A percentile compares a stretch with the other conserved stretches of the same genome.
These are phyloP conservation scores for Australoheros scitulus DNA, from an alignment of 2,113 vertebrate species.

Conservation along the genomic window DNA sequence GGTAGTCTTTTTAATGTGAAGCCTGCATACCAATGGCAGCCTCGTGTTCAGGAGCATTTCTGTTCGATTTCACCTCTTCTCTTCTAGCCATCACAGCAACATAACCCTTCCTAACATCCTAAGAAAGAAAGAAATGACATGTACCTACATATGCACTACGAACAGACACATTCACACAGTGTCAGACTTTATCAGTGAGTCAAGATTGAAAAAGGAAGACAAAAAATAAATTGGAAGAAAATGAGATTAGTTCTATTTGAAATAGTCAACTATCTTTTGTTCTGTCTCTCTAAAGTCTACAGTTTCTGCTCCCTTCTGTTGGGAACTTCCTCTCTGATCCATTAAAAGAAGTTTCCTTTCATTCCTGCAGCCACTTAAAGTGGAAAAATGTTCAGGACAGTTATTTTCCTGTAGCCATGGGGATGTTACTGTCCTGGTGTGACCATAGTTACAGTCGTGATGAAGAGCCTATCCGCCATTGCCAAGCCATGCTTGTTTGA, in stretches of 20 bases:
- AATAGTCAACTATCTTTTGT: background rate
- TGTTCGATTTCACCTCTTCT: background rate
- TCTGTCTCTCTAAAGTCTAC: background rate
- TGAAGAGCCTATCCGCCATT: background rate
- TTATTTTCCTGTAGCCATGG: background rate
- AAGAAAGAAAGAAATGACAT: no score
- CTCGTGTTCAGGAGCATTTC: background rate
- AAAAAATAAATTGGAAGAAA: background rate
- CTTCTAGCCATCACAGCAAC: background rate
- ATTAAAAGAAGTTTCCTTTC: background rate
- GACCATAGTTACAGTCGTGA: conserved; percentile 19
- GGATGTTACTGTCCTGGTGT: conserved; percentile 15
- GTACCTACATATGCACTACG: background rate
- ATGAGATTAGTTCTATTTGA: background rate
- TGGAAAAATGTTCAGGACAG: background rate
- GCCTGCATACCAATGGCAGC: background rate
- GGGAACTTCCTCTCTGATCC: conserved; percentile 2
- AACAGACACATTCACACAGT: background rate
- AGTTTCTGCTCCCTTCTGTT: background rate
- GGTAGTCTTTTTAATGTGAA: background rate
- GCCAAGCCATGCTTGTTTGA: conserved; percentile 16
- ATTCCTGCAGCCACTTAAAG: background rate
- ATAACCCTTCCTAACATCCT: background rate
- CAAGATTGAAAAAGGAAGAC: background rate
- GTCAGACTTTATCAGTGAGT: background rate